Evolutionary conservation across 2,113 vertebrate species (phyloP), one percentile per base, ranked within the genome.

Genomic region (Apistogramma diplotaenia): DNA sequence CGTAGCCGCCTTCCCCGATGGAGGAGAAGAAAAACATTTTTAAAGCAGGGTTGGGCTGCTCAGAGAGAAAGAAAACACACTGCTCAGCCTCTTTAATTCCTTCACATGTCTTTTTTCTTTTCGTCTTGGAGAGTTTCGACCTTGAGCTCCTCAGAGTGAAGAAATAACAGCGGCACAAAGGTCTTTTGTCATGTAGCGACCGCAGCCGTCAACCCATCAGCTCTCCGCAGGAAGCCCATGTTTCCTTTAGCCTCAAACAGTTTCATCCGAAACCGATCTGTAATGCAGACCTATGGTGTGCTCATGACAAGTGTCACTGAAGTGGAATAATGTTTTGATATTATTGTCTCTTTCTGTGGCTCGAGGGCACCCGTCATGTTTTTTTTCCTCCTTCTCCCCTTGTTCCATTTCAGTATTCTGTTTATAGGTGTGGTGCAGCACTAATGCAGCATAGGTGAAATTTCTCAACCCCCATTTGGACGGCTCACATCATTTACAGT

Each of bases 141-240:
- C 83, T 89, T 87, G 74, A 85, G 85, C 25, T 79, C 31, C 74
- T 53, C 5, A 1, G 76, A 71, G 71, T 40, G 58, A 35, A 75
- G 49, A 3, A 77, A 31, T 3, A 71, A 54, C 80, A 67, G 21
- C 23, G n/a, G 82, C 79, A 0, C 80, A 25, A 49, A 79, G 75
- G 56, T 85, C 83, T 82, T 86, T 85, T 73, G 83, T 91, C 81
- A 82, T 40, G 72, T 62, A 23, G 83, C 37, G 46, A 56, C 61
- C 16, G 70, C 77, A 61, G 80, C 61, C 35, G 79, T 79, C 80
- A 57, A 18, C 58, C 55, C 67, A 2, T 65, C 71, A 56, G 71
- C 46, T 16, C 74, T 37, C 58, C 7, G 27, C 78, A 51, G 79
- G 82, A 85, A 67, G 76, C 31, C 33, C 1, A 13, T 0, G 1